Percentiles rank a stretch among this genome's conserved stretches.
Evolutionary conservation across 2,113 vertebrate genomes (phyloP).

Genomic region (Dasyurus viverrinus): DNA sequence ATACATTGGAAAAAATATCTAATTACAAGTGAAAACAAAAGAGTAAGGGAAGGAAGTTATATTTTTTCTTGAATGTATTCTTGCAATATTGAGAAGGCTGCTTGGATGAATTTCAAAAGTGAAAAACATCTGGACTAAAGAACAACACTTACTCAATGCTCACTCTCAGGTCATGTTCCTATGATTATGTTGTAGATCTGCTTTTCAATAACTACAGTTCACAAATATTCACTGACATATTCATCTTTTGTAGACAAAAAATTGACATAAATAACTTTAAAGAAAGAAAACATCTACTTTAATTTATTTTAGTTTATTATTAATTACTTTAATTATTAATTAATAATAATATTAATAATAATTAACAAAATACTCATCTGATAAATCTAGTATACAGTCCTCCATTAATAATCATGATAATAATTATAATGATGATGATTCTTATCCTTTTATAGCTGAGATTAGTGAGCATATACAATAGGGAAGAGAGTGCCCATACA

Average conservation of each 20-base stretch:
- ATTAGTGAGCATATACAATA: neutral
- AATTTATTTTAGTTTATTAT: too few relatives aligned
- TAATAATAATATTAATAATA: too few relatives aligned
- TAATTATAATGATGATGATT: neutral
- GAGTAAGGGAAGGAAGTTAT: neutral
- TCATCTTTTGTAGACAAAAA: neutral
- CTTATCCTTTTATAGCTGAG: neutral
- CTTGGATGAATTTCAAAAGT: neutral
- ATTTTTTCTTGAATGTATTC: neutral
- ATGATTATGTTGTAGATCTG: neutral
- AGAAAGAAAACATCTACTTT: neutral
- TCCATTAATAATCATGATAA: too few relatives aligned
- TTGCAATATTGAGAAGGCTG: neutral
- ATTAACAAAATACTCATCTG: neutral
- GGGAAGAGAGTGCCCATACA: neutral
- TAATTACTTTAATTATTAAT: too few relatives aligned
- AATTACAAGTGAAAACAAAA: neutral
- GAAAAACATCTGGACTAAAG: neutral
- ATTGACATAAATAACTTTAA: neutral
- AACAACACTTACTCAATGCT: neutral
- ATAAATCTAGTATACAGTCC: neutral
- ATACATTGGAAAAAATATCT: neutral
- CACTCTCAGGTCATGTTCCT: neutral
- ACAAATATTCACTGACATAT: neutral
- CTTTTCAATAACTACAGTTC: neutral